Evolutionary conservation across 2,797 vertebrate genomes (phyloP), one percentile per base, ranked within the genome.

Genomic region (Lepilemur ruficaudatus): DNA sequence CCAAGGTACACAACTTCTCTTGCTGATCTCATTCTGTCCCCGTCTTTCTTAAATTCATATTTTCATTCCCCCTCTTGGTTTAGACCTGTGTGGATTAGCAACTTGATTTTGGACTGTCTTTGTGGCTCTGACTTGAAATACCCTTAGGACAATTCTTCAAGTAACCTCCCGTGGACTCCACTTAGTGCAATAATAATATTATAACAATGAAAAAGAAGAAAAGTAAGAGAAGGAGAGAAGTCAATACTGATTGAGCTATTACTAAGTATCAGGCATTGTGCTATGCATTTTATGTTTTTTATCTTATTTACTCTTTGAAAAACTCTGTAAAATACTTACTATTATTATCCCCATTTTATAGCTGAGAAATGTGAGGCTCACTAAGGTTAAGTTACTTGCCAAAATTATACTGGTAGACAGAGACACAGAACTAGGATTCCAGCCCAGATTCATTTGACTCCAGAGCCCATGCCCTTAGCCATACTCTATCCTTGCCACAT

Each of bases 301-400:
- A 63, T 84, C 15, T 89, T 20, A 35, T 28, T 89, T 82, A 78
- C 18, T 52, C 17, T 28, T 96, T 81, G 13, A 80, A 92, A 85
- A 91, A 11, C 48, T 38, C 46, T 75, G 82, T 87, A 76, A 90
- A 94, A 82, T 94, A 65, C 61, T 91, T 73, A 15, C 14, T 95
- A 50, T 57, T 22, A 84, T 93, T 63, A 75, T 69, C 35, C 17
- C 48, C 23, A 89, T 83, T 96, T 95, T 38, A 79, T 78, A 90
- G 25, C 23, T 52, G 35, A 85, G 79, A 70, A 59, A 83, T 50
- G 4, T 70, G 65, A 91, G 28, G 17, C 17, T 96, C 41, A 67
- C 28, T 59, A 52, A 30, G 18, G 23, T 95, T 87, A 87, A 35
- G 35, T 69, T n/a, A 61, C 23, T 96, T 94, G 12, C 22, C 67